Base-by-base conservation (phyloP, 1,140 invertebrate genomes). In the Drosophila lowei region DNA sequence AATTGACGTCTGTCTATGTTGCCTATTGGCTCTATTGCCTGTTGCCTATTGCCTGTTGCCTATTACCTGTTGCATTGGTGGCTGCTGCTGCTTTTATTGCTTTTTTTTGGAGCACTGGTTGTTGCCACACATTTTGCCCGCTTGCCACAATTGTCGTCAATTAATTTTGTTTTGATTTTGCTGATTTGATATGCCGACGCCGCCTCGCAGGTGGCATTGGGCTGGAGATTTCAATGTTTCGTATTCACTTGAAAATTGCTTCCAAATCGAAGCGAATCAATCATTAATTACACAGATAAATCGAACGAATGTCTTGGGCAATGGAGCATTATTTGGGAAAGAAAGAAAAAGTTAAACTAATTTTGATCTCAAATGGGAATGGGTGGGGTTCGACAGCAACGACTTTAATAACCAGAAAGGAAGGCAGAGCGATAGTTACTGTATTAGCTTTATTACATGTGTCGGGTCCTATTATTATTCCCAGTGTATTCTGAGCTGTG, bases 131-230 rank as follows among this genome's bases (percentile, higher is more conserved):
- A 84, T 66, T 85, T 84, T 67, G 68, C 49, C 61, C 63, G 65
- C 63, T 80, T 67, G 74, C 71, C 78, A 78, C 83, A 88, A 88
- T 88, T 88, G 83, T 88, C 84, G 83, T 88, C 83, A 79, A 88
- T 88, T 88, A 88, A 88, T 88, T 88, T 81, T 71, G 76, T 68
- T 72, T 88, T 88, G 83, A 88, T 88, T 88, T 83, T 56, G 61
- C 59, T 88, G 83, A 81, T 88, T 88, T 62, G 81, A 81, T 86
- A 68, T 57, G 72, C 72, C 67, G 47, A 65, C 68, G 58, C 79
- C 81, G 78, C 78, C 72, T 77, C 77, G 83, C 83, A 88, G 83
- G 83, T 88, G 83, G 83, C 75, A 83, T 88, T 88, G 55, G 77
- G 61, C 49, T 57, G 56, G 65, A 50, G 55, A 50, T 34, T 52